Percentiles rank a stretch among this genome's conserved stretches.
Evolutionary conservation across 2,113 vertebrate species (phyloP).

Genomic region (Limanda limanda): DNA sequence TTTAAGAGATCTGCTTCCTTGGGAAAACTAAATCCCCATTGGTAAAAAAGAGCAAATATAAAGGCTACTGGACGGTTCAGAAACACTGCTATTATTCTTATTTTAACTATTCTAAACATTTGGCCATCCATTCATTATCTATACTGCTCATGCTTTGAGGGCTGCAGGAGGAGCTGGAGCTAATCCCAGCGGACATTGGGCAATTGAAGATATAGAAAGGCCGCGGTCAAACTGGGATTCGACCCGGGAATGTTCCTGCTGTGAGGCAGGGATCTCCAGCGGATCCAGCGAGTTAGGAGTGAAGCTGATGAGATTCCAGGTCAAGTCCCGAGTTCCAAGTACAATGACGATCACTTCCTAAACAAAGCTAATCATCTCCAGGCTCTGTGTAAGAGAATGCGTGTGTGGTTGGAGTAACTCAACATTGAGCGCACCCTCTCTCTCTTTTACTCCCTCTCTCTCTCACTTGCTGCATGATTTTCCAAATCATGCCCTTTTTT

Average conservation of each 20-base stretch:
- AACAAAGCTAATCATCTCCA: slow-evolving; percentile 71
- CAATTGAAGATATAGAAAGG: too few species aligned
- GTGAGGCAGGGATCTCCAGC: slow-evolving; percentile 8
- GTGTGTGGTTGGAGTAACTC: slow-evolving; percentile 49
- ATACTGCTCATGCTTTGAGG: too few species aligned
- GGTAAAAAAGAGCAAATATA: too few species aligned
- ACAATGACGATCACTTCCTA: slow-evolving; percentile 65
- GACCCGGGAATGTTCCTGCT: neutral
- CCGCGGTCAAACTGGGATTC: neutral
- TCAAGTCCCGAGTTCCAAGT: slow-evolving; percentile 62
- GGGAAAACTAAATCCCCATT: too few species aligned
- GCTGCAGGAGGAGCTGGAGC: too few species aligned
- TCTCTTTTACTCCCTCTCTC: neutral
- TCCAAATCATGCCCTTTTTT: slow-evolving; percentile 54
- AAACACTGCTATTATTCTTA: too few species aligned
- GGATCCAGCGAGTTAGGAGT: slow-evolving; percentile 19
- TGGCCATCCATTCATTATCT: too few species aligned
- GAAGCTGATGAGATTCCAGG: slow-evolving; percentile 59
- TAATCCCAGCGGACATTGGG: too few species aligned
- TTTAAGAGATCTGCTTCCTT: too few species aligned
- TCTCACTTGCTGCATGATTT: slow-evolving; percentile 30
- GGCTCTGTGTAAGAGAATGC: slow-evolving; percentile 22
- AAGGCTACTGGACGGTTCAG: too few species aligned
- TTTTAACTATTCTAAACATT: too few species aligned
- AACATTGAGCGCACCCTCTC: slow-evolving; percentile 27